These are phyloP conservation scores for Bambusicola thoracicus DNA, from an alignment of 2,113 vertebrate genomes.

Conservation along the genomic window DNA sequence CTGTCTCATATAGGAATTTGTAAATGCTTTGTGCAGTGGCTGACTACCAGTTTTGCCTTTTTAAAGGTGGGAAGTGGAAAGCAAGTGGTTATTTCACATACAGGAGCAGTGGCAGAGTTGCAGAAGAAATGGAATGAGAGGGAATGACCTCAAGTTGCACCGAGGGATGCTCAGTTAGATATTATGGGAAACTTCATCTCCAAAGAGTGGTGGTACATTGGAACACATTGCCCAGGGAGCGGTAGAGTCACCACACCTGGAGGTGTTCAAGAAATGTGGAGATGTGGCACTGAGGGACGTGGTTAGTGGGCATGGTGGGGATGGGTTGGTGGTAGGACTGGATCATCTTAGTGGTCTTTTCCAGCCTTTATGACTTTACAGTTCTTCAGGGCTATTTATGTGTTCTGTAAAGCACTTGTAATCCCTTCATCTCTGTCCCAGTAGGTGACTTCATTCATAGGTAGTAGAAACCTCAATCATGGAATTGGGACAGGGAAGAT, in stretches of 20 bases:
- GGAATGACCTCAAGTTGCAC: no score
- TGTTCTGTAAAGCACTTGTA: background rate
- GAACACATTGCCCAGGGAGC: no score
- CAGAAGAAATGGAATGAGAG: background rate
- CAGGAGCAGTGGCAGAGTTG: background rate
- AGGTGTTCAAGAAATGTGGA: no score
- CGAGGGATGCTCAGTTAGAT: no score
- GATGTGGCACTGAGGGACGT: no score
- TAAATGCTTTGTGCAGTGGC: background rate
- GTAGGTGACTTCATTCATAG: background rate
- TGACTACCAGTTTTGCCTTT: background rate
- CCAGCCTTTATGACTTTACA: no score
- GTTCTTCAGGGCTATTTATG: background rate
- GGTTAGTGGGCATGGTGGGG: no score
- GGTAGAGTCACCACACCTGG: no score
- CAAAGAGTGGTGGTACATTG: no score
- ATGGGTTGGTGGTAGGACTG: no score
- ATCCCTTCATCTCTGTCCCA: background rate
- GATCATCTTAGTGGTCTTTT: no score
- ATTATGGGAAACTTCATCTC: no score
- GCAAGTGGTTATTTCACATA: background rate
- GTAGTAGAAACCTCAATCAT: background rate
- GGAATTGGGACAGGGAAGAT: background rate
- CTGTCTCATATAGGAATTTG: background rate
- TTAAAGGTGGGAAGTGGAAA: background rate